Conservation (phyloP, 2,113 vertebrate genomes). For the Seriola quinqueradiata region DNA sequence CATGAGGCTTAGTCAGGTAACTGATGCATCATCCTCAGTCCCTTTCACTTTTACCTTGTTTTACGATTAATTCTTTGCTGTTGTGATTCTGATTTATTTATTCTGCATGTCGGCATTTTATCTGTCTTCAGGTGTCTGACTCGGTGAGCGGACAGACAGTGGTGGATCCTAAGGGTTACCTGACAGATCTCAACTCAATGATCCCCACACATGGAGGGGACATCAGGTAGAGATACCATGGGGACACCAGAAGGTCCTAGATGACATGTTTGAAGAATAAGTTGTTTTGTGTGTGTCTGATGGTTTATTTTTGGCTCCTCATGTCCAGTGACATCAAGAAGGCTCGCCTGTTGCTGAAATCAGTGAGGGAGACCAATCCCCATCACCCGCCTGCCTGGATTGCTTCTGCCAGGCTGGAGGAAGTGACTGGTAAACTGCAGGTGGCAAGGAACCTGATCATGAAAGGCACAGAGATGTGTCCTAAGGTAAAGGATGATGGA, state of each 20-base stretch:
- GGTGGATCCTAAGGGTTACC: constrained; percentile 97
- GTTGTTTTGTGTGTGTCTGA: constrained; percentile 6
- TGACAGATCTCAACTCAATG: constrained; percentile 99
- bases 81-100: not conserved
- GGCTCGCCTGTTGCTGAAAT: constrained; percentile 95
- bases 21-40: not conserved
- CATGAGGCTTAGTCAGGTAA: constrained; percentile 98
- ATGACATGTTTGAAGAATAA: not conserved
- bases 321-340: constrained; percentile 96
- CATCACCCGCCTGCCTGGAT: constrained; percentile 99
- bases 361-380: constrained; percentile 97
- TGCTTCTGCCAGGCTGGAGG: constrained; percentile 95
- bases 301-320: constrained; percentile 13
- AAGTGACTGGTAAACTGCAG: constrained; percentile 97
- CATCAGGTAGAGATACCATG: constrained; percentile 89
- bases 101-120: not conserved
- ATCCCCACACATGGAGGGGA: constrained; percentile 98
- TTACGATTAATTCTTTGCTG: not conserved
- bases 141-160: constrained; percentile 98
- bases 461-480: constrained; percentile 99
- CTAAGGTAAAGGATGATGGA: constrained; percentile 86
- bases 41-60: not conserved
- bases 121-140: constrained; percentile 90
- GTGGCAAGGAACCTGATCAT: constrained; percentile 98
- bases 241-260: not conserved